Base-by-base conservation (phyloP, 2,888 invertebrate species). In the Archips xylosteana region DNA sequence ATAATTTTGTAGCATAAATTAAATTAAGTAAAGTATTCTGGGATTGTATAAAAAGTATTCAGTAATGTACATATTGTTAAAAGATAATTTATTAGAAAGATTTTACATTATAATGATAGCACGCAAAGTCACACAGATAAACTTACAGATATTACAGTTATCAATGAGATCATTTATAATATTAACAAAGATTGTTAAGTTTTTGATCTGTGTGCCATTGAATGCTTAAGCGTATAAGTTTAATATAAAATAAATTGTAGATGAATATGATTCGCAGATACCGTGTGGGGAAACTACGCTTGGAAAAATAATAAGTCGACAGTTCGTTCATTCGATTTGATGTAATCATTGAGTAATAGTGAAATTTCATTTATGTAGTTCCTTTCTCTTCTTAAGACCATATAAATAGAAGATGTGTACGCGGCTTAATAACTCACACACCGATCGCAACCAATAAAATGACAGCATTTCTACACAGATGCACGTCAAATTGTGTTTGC, bases 251-350 rank as follows among this genome's bases (percentile, higher is more conserved):
- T 60, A 70, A 65, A 70, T 74, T 45, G 70, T 84, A 85, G 80
- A 81, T 83, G 76, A 83, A 81, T 80, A 82, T 84, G 87, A 74
- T 74, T 86, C 80, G 87, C 91, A 89, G 87, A 87, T 85, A 92
- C 89, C 89, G 92, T 92, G 92, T 93, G 94, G 94, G 94, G 94
- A 94, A 94, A 94, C 94, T 94, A 94, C 94, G 94, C 94, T 94
- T 94, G 89, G 89, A 90, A 87, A 90, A 87, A 87, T 85, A 88
- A 89, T 89, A 87, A 89, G 88, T 92, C 91, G 89, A 89, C 89
- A 88, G 82, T 87, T 88, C 67, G 67, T 72, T 72, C 54, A 70
- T 70, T 73, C 84, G 82, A 92, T 88, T 90, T 84, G 90, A 89
- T 90, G 91, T 92, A 83, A 87, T 87, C 87, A 87, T 86, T 88